Evolutionary conservation across 1,140 invertebrate genomes (phyloP).

Genomic region (Drosophila serrata): DNA sequence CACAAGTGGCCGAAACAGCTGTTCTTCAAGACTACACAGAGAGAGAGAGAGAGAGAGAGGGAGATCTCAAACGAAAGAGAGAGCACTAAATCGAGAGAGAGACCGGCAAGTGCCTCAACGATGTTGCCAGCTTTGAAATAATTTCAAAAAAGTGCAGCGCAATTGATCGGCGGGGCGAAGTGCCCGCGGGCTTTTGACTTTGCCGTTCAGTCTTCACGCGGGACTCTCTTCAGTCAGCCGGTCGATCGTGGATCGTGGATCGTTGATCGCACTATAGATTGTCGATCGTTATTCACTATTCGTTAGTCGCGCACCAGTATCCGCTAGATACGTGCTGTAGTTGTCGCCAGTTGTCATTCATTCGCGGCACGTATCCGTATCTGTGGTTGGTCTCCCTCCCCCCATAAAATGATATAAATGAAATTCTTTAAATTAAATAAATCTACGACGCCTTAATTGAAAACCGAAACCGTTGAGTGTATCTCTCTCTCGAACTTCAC

Average conservation of each 20-base stretch:
- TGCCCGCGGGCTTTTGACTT: slow-evolving; percentile 12
- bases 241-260: slow-evolving; percentile 57
- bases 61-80: background rate
- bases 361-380: slow-evolving; percentile 63
- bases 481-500: slow-evolving; percentile 7
- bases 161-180: slow-evolving; percentile 58
- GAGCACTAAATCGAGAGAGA: background rate
- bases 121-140: slow-evolving; percentile 42
- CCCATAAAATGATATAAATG: slow-evolving; percentile 50
- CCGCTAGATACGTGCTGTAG: slow-evolving; percentile 48
- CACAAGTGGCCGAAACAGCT: slow-evolving; percentile 59
- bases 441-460: slow-evolving; percentile 60
- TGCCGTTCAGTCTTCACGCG: slow-evolving; percentile 21
- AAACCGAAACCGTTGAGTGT: slow-evolving; percentile 35
- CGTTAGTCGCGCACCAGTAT: slow-evolving; percentile 37
- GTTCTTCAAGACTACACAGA: slow-evolving; percentile 16
- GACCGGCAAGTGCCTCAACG: slow-evolving; percentile 38
- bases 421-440: slow-evolving; percentile 80
- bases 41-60: slow-evolving; percentile 1
- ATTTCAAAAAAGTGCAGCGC: slow-evolving; percentile 71
- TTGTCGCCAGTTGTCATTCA: slow-evolving; percentile 57
- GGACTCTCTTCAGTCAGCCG: slow-evolving; percentile 43
- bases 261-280: slow-evolving; percentile 27
- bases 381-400: slow-evolving; percentile 36
- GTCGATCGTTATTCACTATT: slow-evolving; percentile 30